These are phyloP conservation scores for Drosophila kambysellisi DNA, from an alignment of 2,888 invertebrate species.

Conservation along the genomic window DNA sequence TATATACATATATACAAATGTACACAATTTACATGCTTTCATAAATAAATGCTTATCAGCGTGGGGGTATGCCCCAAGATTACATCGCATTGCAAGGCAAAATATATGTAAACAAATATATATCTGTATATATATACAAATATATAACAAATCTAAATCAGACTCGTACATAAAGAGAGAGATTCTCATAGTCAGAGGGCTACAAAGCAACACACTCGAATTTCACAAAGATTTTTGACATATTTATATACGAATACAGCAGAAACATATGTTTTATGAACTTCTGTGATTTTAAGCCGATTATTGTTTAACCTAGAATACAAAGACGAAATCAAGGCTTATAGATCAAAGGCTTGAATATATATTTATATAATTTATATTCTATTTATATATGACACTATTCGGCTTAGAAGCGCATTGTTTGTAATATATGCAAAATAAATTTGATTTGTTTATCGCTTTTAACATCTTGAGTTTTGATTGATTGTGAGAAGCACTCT, in stretches of 20 bases:
- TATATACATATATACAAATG: background rate
- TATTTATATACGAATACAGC: background rate
- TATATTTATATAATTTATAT: background rate
- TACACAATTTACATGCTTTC: constrained; percentile 1
- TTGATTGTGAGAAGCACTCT: too few species aligned
- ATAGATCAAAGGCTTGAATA: background rate
- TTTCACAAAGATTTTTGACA: background rate
- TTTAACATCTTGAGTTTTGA: background rate
- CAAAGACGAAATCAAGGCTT: background rate
- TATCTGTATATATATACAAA: too few species aligned
- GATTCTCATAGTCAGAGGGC: background rate
- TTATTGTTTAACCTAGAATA: background rate
- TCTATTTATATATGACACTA: background rate
- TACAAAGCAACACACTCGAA: background rate
- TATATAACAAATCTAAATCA: background rate
- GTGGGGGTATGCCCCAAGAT: constrained; percentile 28
- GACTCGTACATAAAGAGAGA: background rate
- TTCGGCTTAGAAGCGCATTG: background rate
- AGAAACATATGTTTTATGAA: background rate
- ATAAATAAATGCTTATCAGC: constrained; percentile 49
- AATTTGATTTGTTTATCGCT: background rate
- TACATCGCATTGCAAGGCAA: constrained; percentile 1
- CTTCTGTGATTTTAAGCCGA: background rate
- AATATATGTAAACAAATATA: background rate
- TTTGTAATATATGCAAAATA: background rate